Conservation (phyloP, 2,113 vertebrate species). For the Brachionichthys hirsutus region DNA sequence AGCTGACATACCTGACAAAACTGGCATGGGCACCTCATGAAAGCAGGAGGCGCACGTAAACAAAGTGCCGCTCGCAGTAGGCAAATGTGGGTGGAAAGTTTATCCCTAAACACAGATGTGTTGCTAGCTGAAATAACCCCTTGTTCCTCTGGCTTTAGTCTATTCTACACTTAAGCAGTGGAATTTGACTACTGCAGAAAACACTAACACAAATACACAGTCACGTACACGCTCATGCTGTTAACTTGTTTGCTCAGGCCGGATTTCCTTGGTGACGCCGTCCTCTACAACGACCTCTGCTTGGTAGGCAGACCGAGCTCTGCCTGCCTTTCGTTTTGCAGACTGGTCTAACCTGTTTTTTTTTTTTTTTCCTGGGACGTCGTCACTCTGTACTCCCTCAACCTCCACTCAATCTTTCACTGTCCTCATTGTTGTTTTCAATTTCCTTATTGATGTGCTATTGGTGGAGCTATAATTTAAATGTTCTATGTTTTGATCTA, state of each 20-base stretch:
- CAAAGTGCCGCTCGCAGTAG: constrained; percentile 33
- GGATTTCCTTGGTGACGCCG: constrained; percentile 55
- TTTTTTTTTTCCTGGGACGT: constrained; percentile 52
- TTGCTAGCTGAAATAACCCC: constrained; percentile 54
- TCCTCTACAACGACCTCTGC: constrained; percentile 69
- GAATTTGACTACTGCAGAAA: constrained; percentile 53
- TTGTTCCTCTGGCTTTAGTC: constrained; percentile 46
- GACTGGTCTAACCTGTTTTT: constrained; percentile 71
- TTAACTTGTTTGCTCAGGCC: constrained; percentile 52
- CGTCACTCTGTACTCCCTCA: constrained; percentile 19
- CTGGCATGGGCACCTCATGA: constrained; percentile 55
- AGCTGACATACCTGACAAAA: constrained; percentile 73
- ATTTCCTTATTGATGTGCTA: constrained; percentile 1
- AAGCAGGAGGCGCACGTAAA: constrained; percentile 52
- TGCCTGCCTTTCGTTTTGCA: constrained; percentile 37
- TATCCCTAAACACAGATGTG: constrained; percentile 69
- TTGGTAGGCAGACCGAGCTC: constrained; percentile 33
- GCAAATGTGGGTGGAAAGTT: constrained; percentile 67
- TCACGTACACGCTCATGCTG: constrained; percentile 16
- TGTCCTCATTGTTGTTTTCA: constrained; percentile 15
- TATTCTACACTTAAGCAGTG: constrained; percentile 37
- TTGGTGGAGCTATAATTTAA: constrained; percentile 3
- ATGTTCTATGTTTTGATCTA: constrained; percentile 1
- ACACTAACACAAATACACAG: constrained; percentile 30
- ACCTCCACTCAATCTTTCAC: constrained; percentile 33